phyloP scores from a whole-genome alignment of 1,140 invertebrate species.

The Rhagoletis pomonella region DNA sequence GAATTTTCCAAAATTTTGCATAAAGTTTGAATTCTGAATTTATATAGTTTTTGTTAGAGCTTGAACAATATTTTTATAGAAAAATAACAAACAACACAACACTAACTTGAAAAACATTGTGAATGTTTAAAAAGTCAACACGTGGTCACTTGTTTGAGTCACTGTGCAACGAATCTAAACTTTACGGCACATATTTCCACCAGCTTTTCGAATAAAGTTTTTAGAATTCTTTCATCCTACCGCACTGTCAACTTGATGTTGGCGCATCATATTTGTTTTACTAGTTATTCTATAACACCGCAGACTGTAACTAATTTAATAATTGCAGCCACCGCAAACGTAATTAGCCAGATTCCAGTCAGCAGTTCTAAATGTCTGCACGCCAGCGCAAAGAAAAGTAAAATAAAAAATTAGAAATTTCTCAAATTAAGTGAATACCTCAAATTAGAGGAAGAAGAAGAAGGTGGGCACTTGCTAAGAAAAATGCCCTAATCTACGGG shows the following conservation, averaged over 20 bases:
- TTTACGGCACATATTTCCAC: neutral
- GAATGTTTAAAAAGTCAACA: no score
- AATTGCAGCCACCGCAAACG: neutral
- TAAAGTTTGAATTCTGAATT: no score
- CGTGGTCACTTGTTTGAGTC: no score
- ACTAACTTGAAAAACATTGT: no score
- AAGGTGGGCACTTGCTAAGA: neutral
- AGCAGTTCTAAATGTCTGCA: neutral
- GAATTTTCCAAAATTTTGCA: no score
- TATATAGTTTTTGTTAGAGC: no score
- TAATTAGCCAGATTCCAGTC: slow-evolving; percentile 11
- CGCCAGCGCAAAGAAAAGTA: neutral
- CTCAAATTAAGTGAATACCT: slow-evolving; percentile 5
- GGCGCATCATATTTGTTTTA: neutral
- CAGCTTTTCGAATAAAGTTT: neutral
- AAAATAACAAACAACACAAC: no score
- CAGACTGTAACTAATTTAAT: slow-evolving; percentile 17
- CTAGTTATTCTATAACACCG: neutral
- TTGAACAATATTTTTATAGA: no score
- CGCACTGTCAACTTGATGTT: neutral
- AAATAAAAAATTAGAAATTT: slow-evolving; percentile 3
- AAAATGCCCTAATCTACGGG: slow-evolving; percentile 14
- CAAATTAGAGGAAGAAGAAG: no score
- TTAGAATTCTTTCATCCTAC: no score
- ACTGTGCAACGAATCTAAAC: neutral